phyloP scores from a whole-genome alignment of 2,797 vertebrate genomes.

The Poliocrania exsul region DNA sequence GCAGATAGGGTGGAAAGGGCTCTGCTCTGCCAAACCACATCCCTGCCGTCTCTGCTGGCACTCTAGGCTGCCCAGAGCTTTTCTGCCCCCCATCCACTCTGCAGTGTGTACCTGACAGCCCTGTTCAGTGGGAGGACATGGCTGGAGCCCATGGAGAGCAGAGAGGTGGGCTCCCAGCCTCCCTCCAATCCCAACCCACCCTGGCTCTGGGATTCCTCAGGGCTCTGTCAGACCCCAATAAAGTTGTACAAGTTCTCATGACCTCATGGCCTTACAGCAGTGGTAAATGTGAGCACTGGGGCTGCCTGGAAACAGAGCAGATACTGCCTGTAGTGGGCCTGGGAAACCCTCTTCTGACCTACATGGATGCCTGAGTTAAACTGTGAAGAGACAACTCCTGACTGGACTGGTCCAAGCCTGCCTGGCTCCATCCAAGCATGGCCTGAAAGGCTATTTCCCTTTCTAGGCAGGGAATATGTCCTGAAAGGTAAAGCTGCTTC shows the following conservation, averaged over 20 bases:
- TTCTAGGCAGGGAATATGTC: neutral
- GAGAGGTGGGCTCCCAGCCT: neutral
- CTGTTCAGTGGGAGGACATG: neutral
- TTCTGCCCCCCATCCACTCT: neutral
- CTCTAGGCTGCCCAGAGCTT: neutral
- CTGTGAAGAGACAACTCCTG: neutral
- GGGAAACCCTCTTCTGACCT: neutral
- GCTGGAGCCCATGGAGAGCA: accelerated
- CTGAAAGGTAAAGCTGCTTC: neutral
- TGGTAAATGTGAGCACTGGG: accelerated
- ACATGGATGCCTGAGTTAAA: neutral
- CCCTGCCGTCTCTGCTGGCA: neutral
- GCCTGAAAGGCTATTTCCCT: neutral
- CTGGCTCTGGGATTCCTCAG: constrained; percentile 50
- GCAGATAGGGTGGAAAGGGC: neutral
- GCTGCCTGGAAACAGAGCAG: constrained; percentile 31
- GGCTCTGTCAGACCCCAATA: constrained; percentile 42
- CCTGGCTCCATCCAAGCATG: neutral
- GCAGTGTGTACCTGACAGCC: neutral
- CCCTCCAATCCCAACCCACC: neutral
- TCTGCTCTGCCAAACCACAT: neutral
- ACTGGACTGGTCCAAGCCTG: neutral
- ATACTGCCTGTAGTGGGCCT: neutral
- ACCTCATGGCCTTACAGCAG: neutral
- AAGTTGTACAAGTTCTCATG: constrained; percentile 32